Percentiles rank a stretch among this genome's conserved stretches.
Conservation (phyloP, 2,113 vertebrate genomes). For the Vimba vimba region DNA sequence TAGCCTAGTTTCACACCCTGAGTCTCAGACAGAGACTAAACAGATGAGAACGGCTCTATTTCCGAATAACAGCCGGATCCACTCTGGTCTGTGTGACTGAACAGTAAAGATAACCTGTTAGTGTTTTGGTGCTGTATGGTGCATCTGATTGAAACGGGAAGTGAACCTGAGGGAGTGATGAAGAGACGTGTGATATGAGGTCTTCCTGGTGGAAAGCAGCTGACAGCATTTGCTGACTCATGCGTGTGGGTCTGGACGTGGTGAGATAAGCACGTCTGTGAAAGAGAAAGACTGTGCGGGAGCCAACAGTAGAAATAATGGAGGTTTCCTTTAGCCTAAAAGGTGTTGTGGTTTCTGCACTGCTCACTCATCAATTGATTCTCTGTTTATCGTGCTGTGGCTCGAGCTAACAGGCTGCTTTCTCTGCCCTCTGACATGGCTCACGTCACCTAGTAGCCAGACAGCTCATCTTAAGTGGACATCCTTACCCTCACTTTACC, state of each 20-base stretch:
- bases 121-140: neutral
- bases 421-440: neutral
- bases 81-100: neutral
- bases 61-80: neutral
- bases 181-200: constrained; percentile 13
- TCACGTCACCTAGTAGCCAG: neutral
- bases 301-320: constrained; percentile 25
- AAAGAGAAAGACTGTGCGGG: neutral
- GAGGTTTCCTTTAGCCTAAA: constrained; percentile 40
- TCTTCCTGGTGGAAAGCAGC: constrained; percentile 60
- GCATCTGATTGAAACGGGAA: neutral
- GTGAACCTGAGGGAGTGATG: neutral
- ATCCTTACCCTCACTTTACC: neutral
- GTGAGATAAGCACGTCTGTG: constrained; percentile 61
- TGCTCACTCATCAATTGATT: constrained; percentile 48
- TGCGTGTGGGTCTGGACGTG: constrained; percentile 49
- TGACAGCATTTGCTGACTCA: constrained; percentile 71
- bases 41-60: neutral
- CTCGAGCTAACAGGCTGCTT: neutral
- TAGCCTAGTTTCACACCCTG: constrained; percentile 3
- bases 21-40: constrained; percentile 19
- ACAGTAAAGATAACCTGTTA: neutral
- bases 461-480: neutral
- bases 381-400: neutral
- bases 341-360: neutral